Base-by-base conservation (phyloP, 1,140 invertebrate genomes). In the Drosophila tropicalis region DNA sequence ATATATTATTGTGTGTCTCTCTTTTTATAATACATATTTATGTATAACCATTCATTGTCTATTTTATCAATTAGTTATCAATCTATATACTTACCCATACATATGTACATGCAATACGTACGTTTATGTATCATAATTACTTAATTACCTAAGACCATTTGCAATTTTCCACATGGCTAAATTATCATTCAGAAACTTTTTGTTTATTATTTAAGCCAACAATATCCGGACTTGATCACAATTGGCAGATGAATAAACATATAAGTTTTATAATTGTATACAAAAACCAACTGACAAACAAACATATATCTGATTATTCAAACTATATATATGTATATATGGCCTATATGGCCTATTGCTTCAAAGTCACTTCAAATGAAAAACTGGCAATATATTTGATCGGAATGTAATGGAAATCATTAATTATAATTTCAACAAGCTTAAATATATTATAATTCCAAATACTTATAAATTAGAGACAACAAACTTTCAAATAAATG, bases 11-110 rank as follows among this genome's bases (percentile, higher is more conserved):
- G 36, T 74, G 22, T 56, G 34, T 10, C 34, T 36, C 34, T 36
- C 9, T 12, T 39, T 12, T 25, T 0, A 25, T 25, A 25, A 25
- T 25, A 25, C 4, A 76, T 76, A 47, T 70, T 70, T 76, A 67
- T 76, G 41, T 76, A 76, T 76, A 56, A 41, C 67, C 41, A 76
- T 63, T 41, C 22, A 70, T 67, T 67, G 39, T 34, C 61, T 5
- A 29, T 29, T 5, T 57, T 75, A 22, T 51, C 17, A 22, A 51
- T 51, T 19, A 25, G 15, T 40, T 36, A 58, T 58, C 13, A 58
- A 32, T 36, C 17, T 58, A 58, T 58, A 66, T 41, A 67, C 29
- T 29, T 4, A 25, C 22, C 22, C 22, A 25, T 25, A n/a, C n/a
- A n/a, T n/a, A n/a, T n/a, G n/a, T 25, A 25, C 22, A 25, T 25